phyloP scores from a whole-genome alignment of 2,113 vertebrate genomes.

The Oenanthe oenanthe region DNA sequence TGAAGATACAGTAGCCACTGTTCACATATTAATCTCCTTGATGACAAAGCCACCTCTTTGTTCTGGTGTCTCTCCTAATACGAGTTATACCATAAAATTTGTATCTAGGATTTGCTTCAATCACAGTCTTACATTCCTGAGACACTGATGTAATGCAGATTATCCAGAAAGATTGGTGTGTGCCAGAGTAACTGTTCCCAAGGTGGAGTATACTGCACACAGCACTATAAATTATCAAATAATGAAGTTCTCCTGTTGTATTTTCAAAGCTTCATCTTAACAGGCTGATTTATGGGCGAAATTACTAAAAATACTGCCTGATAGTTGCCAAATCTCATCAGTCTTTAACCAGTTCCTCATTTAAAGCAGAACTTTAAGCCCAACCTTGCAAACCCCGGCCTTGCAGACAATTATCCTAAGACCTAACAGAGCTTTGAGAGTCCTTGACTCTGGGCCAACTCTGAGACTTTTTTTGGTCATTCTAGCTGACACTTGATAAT shows the following conservation, averaged over 20 bases:
- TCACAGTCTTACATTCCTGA: constrained; percentile 60
- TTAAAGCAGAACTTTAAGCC: constrained; percentile 21
- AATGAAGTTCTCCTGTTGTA: constrained; percentile 56
- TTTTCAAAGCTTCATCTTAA: constrained; percentile 58
- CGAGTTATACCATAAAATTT: constrained; percentile 48
- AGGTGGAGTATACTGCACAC: constrained; percentile 27
- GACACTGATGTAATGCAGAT: constrained; percentile 66
- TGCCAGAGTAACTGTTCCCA: constrained; percentile 65
- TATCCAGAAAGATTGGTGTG: constrained; percentile 58
- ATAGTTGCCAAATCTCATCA: constrained; percentile 48
- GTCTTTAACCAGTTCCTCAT: constrained; percentile 22
- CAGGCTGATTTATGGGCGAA: constrained; percentile 55
- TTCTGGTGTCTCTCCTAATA: constrained; percentile 60
- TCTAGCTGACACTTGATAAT: constrained; percentile 29
- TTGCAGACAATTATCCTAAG: constrained; percentile 14
- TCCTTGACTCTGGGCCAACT: background rate
- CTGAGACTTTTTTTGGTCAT: background rate
- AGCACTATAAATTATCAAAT: constrained; percentile 54
- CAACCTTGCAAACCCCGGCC: background rate
- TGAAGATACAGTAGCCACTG: constrained; percentile 57
- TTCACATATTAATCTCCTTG: constrained; percentile 62
- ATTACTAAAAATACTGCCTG: constrained; percentile 44
- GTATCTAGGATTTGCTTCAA: constrained; percentile 67
- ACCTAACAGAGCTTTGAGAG: background rate
- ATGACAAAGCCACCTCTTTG: constrained; percentile 62